Percentiles rank a stretch among this genome's conserved stretches.
Conservation (phyloP, 1,140 invertebrate species). For the Drosophila lini region DNA sequence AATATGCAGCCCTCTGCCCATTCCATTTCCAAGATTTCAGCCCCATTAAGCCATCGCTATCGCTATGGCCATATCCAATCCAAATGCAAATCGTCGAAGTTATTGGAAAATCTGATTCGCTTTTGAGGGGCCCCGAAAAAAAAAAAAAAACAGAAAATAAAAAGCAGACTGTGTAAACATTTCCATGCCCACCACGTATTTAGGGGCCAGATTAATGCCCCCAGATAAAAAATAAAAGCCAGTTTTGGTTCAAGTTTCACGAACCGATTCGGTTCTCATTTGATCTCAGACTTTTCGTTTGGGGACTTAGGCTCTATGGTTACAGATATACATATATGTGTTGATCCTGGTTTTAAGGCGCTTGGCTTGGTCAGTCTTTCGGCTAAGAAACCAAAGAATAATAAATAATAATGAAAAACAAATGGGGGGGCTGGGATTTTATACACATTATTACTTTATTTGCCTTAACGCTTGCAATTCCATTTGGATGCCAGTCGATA, state of each 20-base stretch:
- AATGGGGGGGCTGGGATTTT: constrained; percentile 42
- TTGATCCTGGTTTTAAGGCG: background rate
- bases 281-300: constrained; percentile 38
- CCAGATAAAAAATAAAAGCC: constrained; percentile 23
- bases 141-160: no score
- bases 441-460: constrained; percentile 76
- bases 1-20: constrained; percentile 41
- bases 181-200: constrained; percentile 37
- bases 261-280: constrained; percentile 8
- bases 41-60: constrained; percentile 9
- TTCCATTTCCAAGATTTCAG: constrained; percentile 8
- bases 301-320: constrained; percentile 1
- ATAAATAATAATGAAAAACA: constrained; percentile 4
- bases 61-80: constrained; percentile 21
- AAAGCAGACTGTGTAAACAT: background rate
- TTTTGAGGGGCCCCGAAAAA: constrained; percentile 2
- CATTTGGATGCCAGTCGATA: constrained; percentile 48
- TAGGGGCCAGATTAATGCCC: constrained; percentile 36
- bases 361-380: background rate
- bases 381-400: constrained; percentile 3
- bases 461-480: constrained; percentile 48
- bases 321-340: constrained; percentile 12
- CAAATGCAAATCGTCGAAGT: constrained; percentile 43
- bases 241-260: constrained; percentile 21
- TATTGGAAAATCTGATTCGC: constrained; percentile 19